Evolutionary conservation across 2,797 vertebrate species (phyloP).

Genomic region (Myotis daubentonii): DNA sequence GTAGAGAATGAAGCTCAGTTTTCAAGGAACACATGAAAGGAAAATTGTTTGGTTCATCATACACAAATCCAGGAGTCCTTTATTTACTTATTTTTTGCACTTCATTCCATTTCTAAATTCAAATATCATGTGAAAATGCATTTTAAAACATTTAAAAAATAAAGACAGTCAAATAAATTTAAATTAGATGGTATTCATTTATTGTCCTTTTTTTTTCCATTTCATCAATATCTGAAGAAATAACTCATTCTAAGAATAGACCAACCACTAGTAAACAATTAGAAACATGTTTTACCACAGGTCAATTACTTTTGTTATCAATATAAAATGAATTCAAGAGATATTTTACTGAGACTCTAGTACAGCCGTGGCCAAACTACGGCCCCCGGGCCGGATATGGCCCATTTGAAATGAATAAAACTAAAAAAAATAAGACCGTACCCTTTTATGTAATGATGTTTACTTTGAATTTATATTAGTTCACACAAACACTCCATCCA

Average conservation of each 20-base stretch:
- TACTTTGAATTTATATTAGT: too few species aligned
- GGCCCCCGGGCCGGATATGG: too few species aligned
- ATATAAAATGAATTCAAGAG: not conserved
- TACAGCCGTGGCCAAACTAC: too few species aligned
- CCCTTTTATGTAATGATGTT: too few species aligned
- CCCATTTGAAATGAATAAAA: too few species aligned
- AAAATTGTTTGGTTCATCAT: not conserved
- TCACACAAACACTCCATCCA: too few species aligned
- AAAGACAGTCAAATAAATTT: not conserved
- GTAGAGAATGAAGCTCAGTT: not conserved
- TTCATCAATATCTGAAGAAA: not conserved
- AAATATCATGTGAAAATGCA: slow-evolving; percentile 7
- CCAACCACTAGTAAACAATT: not conserved
- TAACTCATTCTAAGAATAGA: not conserved
- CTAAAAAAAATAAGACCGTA: too few species aligned
- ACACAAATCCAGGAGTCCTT: not conserved
- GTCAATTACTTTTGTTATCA: not conserved
- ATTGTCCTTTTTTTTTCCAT: not conserved
- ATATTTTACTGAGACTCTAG: not conserved
- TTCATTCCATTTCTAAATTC: not conserved
- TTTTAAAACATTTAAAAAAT: slow-evolving; percentile 10
- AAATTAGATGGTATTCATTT: not conserved
- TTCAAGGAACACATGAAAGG: not conserved
- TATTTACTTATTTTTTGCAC: not conserved
- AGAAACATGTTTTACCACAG: not conserved